These are phyloP conservation scores for Watsonalla cultraria DNA, from an alignment of 2,888 invertebrate species.

Conservation along the genomic window DNA sequence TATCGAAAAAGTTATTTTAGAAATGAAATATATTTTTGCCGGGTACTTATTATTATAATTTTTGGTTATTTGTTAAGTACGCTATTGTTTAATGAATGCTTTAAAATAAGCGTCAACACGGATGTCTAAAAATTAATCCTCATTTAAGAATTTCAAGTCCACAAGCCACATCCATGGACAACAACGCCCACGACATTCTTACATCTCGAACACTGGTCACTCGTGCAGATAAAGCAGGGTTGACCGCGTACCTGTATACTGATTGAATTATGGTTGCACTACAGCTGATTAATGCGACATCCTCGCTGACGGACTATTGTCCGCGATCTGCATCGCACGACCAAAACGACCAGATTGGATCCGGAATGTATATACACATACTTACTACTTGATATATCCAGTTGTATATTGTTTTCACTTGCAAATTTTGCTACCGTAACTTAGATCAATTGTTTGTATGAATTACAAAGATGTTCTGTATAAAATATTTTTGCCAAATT, in stretches of 20 bases:
- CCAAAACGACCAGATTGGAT: conserved; percentile 38
- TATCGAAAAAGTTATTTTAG: too few species aligned
- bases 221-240: conserved; percentile 54
- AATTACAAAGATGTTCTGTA: too few species aligned
- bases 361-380: conserved; percentile 54
- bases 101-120: neutral
- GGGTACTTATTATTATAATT: too few species aligned
- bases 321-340: conserved; percentile 70
- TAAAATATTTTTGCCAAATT: too few species aligned
- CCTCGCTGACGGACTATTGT: conserved; percentile 73
- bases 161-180: conserved; percentile 33
- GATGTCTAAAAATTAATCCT: too few species aligned
- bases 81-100: neutral
- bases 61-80: neutral
- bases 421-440: conserved; percentile 1
- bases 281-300: conserved; percentile 77
- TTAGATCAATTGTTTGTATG: too few species aligned
- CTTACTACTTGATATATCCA: conserved; percentile 32
- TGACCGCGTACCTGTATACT: conserved; percentile 46
- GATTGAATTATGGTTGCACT: conserved; percentile 76
- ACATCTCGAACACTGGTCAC: conserved; percentile 53
- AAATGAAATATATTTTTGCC: too few species aligned
- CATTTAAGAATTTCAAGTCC: too few species aligned
- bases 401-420: conserved; percentile 13
- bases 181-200: conserved; percentile 14